A percentile compares a stretch with the other conserved stretches of the same genome.
Evolutionary conservation across 2,797 vertebrate genomes (phyloP).

Genomic region (Leucoraja ocellata): DNA sequence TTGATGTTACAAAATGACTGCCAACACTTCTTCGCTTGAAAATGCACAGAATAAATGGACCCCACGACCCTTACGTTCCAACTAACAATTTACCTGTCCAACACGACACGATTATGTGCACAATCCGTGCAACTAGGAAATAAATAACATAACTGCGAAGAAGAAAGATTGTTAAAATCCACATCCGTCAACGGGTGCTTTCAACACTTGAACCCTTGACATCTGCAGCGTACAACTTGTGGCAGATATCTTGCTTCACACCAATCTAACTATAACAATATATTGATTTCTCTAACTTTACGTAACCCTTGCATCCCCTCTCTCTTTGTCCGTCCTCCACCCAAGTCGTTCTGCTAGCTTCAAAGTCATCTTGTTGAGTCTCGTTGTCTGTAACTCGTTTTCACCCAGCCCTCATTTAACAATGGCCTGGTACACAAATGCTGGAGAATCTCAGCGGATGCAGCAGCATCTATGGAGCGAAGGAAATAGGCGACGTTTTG

Average conservation of each 20-base stretch:
- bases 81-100: not conserved
- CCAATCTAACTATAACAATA: not conserved
- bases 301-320: no score
- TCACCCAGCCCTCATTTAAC: no score
- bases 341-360: no score
- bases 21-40: not conserved
- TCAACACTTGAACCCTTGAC: not conserved
- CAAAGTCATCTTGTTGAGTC: no score
- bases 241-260: slow-evolving; percentile 4
- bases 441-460: no score
- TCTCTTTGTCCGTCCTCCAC: no score
- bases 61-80: not conserved
- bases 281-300: no score
- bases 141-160: not conserved
- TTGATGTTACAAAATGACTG: not conserved
- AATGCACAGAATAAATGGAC: not conserved
- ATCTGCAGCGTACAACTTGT: not conserved
- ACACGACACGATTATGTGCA: not conserved
- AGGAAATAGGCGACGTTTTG: no score
- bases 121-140: not conserved
- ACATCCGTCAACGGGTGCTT: not conserved
- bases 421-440: no score
- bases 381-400: no score
- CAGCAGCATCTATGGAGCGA: no score
- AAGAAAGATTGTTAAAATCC: not conserved